phyloP scores from a whole-genome alignment of 2,113 vertebrate species.

The Fregetta grallaria region DNA sequence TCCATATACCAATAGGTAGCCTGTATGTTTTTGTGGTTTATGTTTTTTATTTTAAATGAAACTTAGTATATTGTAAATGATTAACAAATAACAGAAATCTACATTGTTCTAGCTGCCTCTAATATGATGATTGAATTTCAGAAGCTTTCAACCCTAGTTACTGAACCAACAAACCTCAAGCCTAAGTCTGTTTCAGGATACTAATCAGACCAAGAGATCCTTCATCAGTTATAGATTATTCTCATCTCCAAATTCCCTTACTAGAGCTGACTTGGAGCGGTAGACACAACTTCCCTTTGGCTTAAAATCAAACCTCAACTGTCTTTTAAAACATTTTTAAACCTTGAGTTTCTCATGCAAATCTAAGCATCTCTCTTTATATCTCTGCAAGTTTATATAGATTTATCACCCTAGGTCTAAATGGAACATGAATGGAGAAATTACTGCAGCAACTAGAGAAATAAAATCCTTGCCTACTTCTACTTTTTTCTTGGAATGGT shows the following conservation, averaged over 20 bases:
- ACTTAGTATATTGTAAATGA: background rate
- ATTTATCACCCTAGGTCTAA: background rate
- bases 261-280: background rate
- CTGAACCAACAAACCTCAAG: constrained; percentile 20
- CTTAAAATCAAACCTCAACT: background rate
- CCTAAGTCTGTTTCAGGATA: background rate
- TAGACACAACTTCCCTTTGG: background rate
- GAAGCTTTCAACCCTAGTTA: constrained; percentile 14
- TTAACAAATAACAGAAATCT: background rate
- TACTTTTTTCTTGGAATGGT: background rate
- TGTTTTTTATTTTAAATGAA: background rate
- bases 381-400: background rate
- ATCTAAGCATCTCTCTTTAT: background rate
- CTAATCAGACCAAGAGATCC: background rate
- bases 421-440: background rate
- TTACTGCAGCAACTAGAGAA: background rate
- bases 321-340: background rate
- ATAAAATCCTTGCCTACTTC: background rate
- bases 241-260: background rate
- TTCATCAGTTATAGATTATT: background rate
- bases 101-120: background rate
- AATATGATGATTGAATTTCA: background rate
- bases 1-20: background rate
- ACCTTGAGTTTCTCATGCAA: background rate
- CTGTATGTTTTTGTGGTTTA: background rate